These are phyloP conservation scores for Frieseomelitta varia DNA, from an alignment of 1,140 invertebrate genomes.

Conservation along the genomic window DNA sequence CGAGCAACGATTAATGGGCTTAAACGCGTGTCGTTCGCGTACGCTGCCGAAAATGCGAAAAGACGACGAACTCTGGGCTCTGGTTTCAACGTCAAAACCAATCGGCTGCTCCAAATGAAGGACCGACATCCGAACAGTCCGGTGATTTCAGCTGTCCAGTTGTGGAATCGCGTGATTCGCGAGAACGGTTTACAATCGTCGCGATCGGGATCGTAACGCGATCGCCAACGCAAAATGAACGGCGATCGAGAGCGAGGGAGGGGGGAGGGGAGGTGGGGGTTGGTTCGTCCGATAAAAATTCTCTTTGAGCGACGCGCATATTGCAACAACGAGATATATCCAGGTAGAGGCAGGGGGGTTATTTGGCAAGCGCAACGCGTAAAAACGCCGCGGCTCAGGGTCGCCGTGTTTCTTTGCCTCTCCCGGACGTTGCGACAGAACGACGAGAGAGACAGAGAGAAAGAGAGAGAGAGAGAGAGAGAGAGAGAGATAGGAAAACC, in stretches of 20 bases:
- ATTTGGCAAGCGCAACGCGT: constrained; percentile 40
- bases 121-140: background rate
- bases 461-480: background rate
- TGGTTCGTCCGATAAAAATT: constrained; percentile 25
- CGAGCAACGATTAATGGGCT: too few species aligned
- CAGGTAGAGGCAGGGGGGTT: background rate
- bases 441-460: background rate
- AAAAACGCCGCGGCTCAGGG: constrained; percentile 32
- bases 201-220: background rate
- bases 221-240: background rate
- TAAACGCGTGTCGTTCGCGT: too few species aligned
- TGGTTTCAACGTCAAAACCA: too few species aligned
- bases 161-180: background rate
- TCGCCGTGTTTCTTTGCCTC: constrained; percentile 16
- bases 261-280: too few species aligned
- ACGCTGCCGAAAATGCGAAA: too few species aligned
- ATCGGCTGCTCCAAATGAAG: too few species aligned
- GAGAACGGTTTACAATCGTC: constrained; percentile 1
- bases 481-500: background rate
- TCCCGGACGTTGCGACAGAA: constrained; percentile 22
- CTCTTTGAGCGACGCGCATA: constrained; percentile 43
- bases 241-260: background rate
- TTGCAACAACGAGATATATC: constrained; percentile 4
- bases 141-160: background rate
- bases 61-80: too few species aligned